Base-by-base conservation (phyloP, 2,797 vertebrate species). In the Eulemur albifrons region DNA sequence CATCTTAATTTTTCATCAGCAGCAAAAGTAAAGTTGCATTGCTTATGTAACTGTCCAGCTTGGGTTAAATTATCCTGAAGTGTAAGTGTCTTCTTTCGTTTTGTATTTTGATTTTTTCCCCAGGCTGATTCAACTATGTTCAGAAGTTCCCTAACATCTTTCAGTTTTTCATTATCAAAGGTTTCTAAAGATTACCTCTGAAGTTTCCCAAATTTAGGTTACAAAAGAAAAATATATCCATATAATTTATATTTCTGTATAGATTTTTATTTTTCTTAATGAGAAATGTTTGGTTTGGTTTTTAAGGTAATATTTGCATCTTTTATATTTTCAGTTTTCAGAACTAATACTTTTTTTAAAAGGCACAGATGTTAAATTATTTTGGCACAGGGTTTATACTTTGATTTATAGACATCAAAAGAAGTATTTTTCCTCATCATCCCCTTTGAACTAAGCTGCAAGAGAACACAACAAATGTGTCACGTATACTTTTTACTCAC, bases 321-420 rank as follows among this genome's bases (percentile, higher is more conserved):
- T 88, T 80, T 93, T 63, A 10, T 80, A 48, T 84, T 96, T 97
- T 96, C 61, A 67, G 38, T 72, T 84, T 95, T 93, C 52, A 81
- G 75, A 93, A 93, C 80, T 84, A 94, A 90, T 93, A 67, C 90
- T 92, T 97, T 97, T 84, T 65, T n/a, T n/a, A 90, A 95, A 94
- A 88, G 18, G 45, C 72, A 77, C 89, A 95, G 91, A 95, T 97
- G 94, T 95, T 92, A 93, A 94, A 75, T 94, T 93, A 87, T 95
- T 91, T 96, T 96, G 96, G 95, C 95, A 94, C 76, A 69, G 57
- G 15, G 76, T 91, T 96, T 94, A 77, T 80, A 90, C 96, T 97
- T 98, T 97, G 97, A 97, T 97, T 96, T 95, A 84, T 70, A 91
- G 81, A 97, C 96, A 97, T 97, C 97, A 97, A 98, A 97, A 96